Percentiles rank a stretch among this genome's conserved stretches.
These are phyloP conservation scores for Mizuhopecten yessoensis DNA, from an alignment of 1,140 invertebrate genomes.

Conservation along the genomic window DNA sequence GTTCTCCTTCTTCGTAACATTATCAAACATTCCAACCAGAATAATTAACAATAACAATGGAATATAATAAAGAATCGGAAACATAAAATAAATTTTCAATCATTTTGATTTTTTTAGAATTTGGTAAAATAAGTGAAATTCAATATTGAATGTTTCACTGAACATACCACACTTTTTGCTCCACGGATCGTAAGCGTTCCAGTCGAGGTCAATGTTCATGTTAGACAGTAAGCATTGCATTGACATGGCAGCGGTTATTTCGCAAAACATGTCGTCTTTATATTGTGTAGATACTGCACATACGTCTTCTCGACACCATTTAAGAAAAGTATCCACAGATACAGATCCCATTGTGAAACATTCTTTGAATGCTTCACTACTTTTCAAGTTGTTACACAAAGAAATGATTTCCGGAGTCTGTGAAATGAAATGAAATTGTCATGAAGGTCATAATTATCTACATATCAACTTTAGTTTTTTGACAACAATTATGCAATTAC, in stretches of 20 bases:
- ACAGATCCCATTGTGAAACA: not conserved
- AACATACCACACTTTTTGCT: not conserved
- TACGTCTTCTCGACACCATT: not conserved
- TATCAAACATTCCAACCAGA: too few species aligned
- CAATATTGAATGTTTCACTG: too few species aligned
- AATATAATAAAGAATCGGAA: too few species aligned
- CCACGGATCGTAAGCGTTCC: not conserved
- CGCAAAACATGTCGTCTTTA: not conserved
- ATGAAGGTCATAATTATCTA: too few species aligned
- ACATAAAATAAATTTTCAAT: too few species aligned
- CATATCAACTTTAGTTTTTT: too few species aligned
- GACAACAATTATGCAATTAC: too few species aligned
- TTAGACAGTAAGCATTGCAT: not conserved
- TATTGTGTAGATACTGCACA: not conserved
- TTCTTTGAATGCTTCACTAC: not conserved
- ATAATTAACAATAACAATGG: too few species aligned
- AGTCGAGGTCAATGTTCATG: not conserved
- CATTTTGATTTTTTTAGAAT: too few species aligned
- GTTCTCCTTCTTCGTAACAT: too few species aligned
- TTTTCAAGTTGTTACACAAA: not conserved
- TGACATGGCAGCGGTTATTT: not conserved
- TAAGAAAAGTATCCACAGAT: not conserved
- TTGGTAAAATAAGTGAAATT: too few species aligned
- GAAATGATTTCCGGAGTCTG: not conserved
- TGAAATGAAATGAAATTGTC: too few species aligned